Evolutionary conservation across 2,888 invertebrate species (phyloP).

Genomic region (Drosophila affinis): DNA sequence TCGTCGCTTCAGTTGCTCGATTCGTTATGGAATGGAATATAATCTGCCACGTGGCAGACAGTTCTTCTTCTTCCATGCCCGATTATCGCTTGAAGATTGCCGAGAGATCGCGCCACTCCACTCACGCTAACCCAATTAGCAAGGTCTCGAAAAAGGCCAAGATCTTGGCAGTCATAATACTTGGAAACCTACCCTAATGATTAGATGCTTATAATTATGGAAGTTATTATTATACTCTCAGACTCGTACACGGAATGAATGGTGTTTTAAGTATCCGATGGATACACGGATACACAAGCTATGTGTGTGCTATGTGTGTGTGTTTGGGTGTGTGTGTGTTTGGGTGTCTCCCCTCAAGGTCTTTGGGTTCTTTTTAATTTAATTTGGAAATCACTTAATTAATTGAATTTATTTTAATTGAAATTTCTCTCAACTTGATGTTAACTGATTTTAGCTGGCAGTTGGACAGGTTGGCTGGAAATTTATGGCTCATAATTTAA

Average conservation of each 20-base stretch:
- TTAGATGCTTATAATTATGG: slow-evolving; percentile 26
- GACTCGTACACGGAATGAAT: slow-evolving; percentile 9
- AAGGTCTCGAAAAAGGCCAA: slow-evolving; percentile 10
- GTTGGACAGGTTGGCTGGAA: slow-evolving; percentile 25
- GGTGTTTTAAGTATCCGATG: slow-evolving; percentile 25
- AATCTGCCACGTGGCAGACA: slow-evolving; percentile 33
- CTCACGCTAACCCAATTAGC: slow-evolving; percentile 46
- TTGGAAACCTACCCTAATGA: slow-evolving; percentile 20
- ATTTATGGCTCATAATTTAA: slow-evolving; percentile 4
- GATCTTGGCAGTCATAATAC: slow-evolving; percentile 40
- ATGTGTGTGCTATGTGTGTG: background rate
- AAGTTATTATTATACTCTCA: slow-evolving; percentile 10
- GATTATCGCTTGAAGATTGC: slow-evolving; percentile 29
- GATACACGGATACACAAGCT: slow-evolving; percentile 1
- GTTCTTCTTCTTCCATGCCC: slow-evolving; percentile 7
- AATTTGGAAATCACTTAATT: slow-evolving; percentile 9
- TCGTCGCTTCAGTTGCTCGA: too few species aligned
- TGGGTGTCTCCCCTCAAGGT: slow-evolving; percentile 13
- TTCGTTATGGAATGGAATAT: background rate
- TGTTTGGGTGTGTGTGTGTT: background rate
- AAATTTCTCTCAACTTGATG: slow-evolving; percentile 12
- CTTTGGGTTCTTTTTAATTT: slow-evolving; percentile 12
- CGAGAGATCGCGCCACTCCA: slow-evolving; percentile 25
- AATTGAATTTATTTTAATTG: slow-evolving; percentile 4
- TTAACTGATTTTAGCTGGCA: slow-evolving; percentile 34